A percentile compares a stretch with the other conserved stretches of the same genome.
phyloP scores from a whole-genome alignment of 2,888 invertebrate species.

The Netelia melanura region DNA sequence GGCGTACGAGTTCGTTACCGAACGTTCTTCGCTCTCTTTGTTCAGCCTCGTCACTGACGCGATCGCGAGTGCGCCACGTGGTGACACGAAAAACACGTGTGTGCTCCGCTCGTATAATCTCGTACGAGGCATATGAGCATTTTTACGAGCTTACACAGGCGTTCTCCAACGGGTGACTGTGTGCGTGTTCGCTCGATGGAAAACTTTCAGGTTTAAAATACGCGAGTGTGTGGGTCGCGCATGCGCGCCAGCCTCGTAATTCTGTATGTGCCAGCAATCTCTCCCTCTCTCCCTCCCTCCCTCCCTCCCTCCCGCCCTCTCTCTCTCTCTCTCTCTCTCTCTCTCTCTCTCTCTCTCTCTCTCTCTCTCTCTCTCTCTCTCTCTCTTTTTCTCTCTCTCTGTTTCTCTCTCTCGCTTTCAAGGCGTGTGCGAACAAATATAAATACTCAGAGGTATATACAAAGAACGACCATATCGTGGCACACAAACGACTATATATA shows the following conservation, averaged over 20 bases:
- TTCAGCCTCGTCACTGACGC: background rate
- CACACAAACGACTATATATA: conserved; percentile 24
- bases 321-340: background rate
- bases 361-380: background rate
- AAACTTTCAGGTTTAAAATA: conserved; percentile 39
- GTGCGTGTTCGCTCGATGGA: conserved; percentile 13
- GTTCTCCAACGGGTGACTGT: background rate
- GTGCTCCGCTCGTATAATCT: conserved; percentile 22
- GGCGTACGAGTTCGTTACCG: background rate
- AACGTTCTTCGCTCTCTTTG: background rate
- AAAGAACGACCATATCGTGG: conserved; percentile 24
- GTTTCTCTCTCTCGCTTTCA: background rate
- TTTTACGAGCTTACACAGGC: conserved; percentile 38
- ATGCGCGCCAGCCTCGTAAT: conserved; percentile 18
- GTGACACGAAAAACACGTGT: conserved; percentile 55
- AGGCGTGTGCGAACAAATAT: conserved; percentile 42
- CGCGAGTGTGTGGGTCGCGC: conserved; percentile 11
- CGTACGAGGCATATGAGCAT: conserved; percentile 21
- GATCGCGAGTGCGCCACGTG: conserved; percentile 42
- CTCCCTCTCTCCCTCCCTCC: conserved; percentile 4
- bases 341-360: conserved; percentile 1
- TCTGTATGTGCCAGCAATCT: conserved; percentile 26
- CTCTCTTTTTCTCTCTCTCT: conserved; percentile 10
- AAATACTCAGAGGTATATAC: conserved; percentile 45
- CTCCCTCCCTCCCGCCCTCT: background rate